Conservation (phyloP, 2,113 vertebrate genomes). For the Elgaria multicarinata region DNA sequence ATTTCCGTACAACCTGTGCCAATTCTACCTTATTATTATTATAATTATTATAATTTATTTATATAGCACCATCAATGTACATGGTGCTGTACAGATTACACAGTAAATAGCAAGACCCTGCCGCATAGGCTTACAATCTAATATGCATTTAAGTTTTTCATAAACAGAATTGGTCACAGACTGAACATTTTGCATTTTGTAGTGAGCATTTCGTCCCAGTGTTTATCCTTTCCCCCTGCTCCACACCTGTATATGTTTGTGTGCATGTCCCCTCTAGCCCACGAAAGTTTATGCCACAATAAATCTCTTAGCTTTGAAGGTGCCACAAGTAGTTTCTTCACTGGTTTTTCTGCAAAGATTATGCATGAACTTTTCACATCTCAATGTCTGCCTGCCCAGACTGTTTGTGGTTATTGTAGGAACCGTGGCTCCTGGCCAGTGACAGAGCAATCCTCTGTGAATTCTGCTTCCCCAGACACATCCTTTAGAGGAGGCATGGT, state of each 20-base stretch:
- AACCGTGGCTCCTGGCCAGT: not conserved
- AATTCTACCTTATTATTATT: too few relatives aligned
- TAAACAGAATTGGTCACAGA: not conserved
- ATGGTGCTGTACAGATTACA: too few relatives aligned
- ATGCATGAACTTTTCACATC: conserved; percentile 61
- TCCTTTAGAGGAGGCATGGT: not conserved
- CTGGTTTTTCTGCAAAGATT: not conserved
- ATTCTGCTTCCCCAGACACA: not conserved
- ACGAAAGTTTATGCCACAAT: too few relatives aligned
- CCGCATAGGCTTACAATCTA: too few relatives aligned
- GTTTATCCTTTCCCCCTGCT: not conserved
- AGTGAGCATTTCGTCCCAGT: not conserved
- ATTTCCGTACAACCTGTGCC: not conserved
- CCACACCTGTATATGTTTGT: too few relatives aligned
- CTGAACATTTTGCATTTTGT: not conserved
- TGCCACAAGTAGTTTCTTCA: too few relatives aligned
- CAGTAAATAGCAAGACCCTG: too few relatives aligned
- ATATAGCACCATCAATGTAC: too few relatives aligned
- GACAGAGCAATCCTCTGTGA: not conserved
- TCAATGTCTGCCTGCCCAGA: not conserved
- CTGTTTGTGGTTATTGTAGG: not conserved
- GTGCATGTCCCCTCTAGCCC: too few relatives aligned
- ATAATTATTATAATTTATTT: too few relatives aligned
- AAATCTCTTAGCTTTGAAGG: too few relatives aligned
- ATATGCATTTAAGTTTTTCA: not conserved